These are phyloP conservation scores for Pteronura brasiliensis DNA, from an alignment of 2,113 vertebrate species.

Conservation along the genomic window DNA sequence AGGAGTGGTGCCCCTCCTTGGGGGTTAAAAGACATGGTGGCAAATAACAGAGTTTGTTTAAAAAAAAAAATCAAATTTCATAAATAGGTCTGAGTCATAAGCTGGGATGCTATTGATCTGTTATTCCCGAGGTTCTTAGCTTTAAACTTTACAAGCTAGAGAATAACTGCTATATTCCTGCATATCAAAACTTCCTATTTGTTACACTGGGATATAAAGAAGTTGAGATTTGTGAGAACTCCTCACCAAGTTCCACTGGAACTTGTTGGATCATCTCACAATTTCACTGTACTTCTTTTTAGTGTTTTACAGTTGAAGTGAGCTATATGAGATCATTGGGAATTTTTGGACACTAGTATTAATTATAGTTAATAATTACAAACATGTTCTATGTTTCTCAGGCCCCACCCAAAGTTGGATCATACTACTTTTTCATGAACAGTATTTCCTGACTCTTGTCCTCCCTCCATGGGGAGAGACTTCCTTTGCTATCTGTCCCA, in stretches of 20 bases:
- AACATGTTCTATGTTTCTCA: not conserved
- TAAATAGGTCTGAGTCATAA: not conserved
- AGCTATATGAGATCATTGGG: not conserved
- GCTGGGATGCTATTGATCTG: not conserved
- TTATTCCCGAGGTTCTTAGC: not conserved
- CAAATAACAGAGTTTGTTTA: no score
- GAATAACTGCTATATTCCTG: not conserved
- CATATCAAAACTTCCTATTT: not conserved
- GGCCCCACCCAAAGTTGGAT: not conserved
- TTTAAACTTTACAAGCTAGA: not conserved
- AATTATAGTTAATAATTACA: not conserved
- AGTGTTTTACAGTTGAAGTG: not conserved
- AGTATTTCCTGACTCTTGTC: not conserved
- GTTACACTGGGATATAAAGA: not conserved
- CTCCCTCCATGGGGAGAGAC: not conserved
- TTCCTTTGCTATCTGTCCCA: fast-evolving
- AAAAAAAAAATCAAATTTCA: constrained; percentile 16
- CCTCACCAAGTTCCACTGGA: not conserved
- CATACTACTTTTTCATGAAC: not conserved
- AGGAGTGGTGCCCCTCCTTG: no score
- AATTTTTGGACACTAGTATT: not conserved
- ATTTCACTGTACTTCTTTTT: not conserved
- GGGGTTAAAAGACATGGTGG: no score
- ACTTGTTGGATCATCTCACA: not conserved
- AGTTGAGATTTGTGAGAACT: not conserved